Conservation (phyloP, 1,140 invertebrate species). For the Dendroctonus valens region DNA sequence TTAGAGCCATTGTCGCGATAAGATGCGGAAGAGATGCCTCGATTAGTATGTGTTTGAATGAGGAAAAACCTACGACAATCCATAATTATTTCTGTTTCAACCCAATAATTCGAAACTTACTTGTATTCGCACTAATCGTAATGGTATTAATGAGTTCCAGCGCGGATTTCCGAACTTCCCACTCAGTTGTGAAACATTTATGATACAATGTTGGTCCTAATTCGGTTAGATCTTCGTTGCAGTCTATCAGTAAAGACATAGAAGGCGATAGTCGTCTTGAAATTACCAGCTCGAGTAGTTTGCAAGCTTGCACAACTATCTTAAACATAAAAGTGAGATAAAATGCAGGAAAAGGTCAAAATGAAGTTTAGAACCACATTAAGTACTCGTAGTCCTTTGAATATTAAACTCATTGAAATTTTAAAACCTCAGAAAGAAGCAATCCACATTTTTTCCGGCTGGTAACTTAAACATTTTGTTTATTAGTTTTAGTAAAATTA, state of each 20-base stretch:
- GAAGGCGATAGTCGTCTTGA: constrained; percentile 15
- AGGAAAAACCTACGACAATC: constrained; percentile 20
- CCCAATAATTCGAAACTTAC: constrained; percentile 9
- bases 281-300: constrained; percentile 11
- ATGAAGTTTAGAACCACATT: background rate
- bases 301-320: constrained; percentile 4
- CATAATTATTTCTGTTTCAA: background rate
- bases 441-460: too few species aligned
- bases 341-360: background rate
- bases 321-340: background rate
- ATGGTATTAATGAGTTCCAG: constrained; percentile 19
- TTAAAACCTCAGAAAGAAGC: too few species aligned
- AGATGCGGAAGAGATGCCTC: constrained; percentile 11
- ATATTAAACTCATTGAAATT: background rate
- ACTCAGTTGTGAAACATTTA: constrained; percentile 23
- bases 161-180: constrained; percentile 18
- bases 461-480: too few species aligned
- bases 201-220: constrained; percentile 22
- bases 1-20: constrained; percentile 23
- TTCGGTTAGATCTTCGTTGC: constrained; percentile 9
- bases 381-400: background rate
- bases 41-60: constrained; percentile 21
- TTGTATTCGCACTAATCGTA: constrained; percentile 17
- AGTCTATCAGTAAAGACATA: constrained; percentile 23
- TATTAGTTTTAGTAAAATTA: too few species aligned